Evolutionary conservation across 2,888 invertebrate species (phyloP), one percentile per base, ranked within the genome.

Genomic region (Brachylomia viminalis): DNA sequence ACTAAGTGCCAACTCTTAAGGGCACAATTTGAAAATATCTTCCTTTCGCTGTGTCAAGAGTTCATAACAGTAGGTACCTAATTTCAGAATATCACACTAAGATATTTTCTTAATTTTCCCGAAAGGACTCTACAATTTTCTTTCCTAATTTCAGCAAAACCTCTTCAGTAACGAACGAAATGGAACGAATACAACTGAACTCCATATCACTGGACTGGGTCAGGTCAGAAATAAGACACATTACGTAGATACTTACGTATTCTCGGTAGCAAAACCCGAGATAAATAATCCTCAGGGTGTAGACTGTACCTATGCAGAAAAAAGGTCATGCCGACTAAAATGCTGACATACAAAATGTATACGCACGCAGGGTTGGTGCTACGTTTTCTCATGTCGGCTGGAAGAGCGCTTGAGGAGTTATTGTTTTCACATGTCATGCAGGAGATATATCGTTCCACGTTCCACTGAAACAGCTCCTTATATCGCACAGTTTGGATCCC

Each of bases 371-470:
- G 84, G 84, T 74, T 79, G 83, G 82, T 88, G 90, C 91, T 91
- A 91, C 92, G 92, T 93, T 92, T 91, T 88, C 91, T 88, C 88
- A 89, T 90, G 90, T 90, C 91, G 88, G 85, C 89, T 87, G 79
- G 80, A 87, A 84, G 84, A 89, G 85, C 87, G 89, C 90, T 90
- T 86, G 85, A 89, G 86, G 90, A 94, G 92, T 93, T 95, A 94
- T 95, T 94, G 94, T 94, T 94, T 94, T 93, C 92, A 79, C 90
- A 83, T 92, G 94, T 93, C 94, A 93, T 87, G 87, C 77, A 83
- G 79, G 87, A 92, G 92, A 94, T 93, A 92, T 94, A 94, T 94
- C 87, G 92, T 89, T 90, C 88, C 87, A 82, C 88, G 92, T 90
- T 89, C 88, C 87, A 82, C 83, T 91, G 90, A 91, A 92, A 91